Percentiles rank a stretch among this genome's conserved stretches.
Conservation (phyloP, 2,113 vertebrate genomes). For the Passer domesticus region DNA sequence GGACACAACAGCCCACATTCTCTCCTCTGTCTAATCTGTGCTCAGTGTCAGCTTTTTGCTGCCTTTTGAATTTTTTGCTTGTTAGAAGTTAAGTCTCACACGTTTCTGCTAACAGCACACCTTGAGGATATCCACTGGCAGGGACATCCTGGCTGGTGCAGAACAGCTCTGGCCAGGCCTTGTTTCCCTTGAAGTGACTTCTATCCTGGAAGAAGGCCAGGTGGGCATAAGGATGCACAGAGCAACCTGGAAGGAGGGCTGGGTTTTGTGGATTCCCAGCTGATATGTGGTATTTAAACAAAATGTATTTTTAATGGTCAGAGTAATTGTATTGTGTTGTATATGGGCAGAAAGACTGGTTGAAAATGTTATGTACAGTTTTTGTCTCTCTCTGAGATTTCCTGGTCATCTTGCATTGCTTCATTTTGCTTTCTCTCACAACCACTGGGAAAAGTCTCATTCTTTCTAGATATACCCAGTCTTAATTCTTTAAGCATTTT, state of each 20-base stretch:
- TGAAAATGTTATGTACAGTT: background rate
- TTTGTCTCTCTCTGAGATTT: background rate
- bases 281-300: background rate
- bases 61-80: background rate
- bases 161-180: background rate
- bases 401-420: background rate
- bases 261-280: background rate
- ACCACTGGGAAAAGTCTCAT: background rate
- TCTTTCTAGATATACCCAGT: background rate
- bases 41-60: background rate
- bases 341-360: background rate
- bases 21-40: background rate
- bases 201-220: background rate
- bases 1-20: background rate
- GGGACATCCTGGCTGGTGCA: background rate
- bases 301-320: background rate
- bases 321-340: background rate
- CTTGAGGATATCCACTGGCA: background rate
- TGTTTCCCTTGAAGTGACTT: background rate
- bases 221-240: background rate
- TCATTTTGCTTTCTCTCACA: background rate
- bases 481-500: background rate
- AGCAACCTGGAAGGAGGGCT: background rate
- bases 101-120: background rate
- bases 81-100: background rate